These are phyloP conservation scores for Aricia artaxerxes DNA, from an alignment of 2,888 invertebrate species.

Conservation along the genomic window DNA sequence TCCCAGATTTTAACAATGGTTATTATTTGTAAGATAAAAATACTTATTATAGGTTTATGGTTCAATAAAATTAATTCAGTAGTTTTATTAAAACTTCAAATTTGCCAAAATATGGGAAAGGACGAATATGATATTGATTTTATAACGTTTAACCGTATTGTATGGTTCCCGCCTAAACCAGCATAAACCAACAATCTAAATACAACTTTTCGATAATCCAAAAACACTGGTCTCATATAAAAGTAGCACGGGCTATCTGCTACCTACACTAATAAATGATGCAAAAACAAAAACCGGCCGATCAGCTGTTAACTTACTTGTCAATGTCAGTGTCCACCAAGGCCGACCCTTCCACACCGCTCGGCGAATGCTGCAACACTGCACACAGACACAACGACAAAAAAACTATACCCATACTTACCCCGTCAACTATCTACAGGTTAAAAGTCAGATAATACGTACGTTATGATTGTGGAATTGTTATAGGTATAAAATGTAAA, in stretches of 20 bases:
- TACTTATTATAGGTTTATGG: too few relatives aligned
- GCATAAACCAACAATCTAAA: too few relatives aligned
- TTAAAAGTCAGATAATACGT: constrained; percentile 14
- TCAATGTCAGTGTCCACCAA: constrained; percentile 42
- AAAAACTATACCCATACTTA: constrained; percentile 32
- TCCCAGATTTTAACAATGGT: too few relatives aligned
- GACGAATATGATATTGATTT: too few relatives aligned
- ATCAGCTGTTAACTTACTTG: constrained; percentile 45
- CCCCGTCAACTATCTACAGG: not conserved
- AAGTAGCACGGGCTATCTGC: not conserved
- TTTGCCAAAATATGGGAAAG: too few relatives aligned
- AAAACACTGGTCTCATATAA: not conserved
- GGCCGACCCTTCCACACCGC: constrained; percentile 48
- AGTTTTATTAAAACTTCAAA: too few relatives aligned
- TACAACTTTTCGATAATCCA: not conserved
- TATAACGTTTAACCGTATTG: too few relatives aligned
- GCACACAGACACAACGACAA: constrained; percentile 38
- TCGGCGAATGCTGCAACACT: constrained; percentile 34
- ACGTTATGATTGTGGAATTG: not conserved
- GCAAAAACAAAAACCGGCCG: not conserved
- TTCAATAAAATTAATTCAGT: too few relatives aligned
- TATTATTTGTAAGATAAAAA: too few relatives aligned
- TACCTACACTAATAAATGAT: not conserved
- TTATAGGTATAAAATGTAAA: not conserved
- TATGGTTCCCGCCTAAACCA: too few relatives aligned